phyloP scores from a whole-genome alignment of 2,797 vertebrate species.

The Dendrocincla fuliginosa region DNA sequence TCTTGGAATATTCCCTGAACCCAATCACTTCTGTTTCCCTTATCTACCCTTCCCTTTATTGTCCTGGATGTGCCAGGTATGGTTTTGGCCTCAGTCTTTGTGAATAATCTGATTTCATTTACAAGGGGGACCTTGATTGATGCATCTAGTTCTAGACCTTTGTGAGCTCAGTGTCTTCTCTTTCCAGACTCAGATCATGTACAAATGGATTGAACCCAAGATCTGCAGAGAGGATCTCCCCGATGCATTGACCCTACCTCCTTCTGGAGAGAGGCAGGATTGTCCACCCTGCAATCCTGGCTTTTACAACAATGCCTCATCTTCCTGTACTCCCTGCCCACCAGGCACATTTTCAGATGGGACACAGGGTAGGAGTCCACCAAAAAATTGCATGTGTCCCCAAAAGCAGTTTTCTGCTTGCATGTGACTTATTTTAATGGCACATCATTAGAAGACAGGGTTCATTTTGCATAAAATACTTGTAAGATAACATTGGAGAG shows the following conservation, averaged over 20 bases:
- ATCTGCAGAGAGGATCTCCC: conserved; percentile 89
- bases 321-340: conserved; percentile 89
- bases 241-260: conserved; percentile 83
- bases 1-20: background rate
- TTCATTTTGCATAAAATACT: background rate
- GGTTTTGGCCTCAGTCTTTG: background rate
- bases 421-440: background rate
- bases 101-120: background rate
- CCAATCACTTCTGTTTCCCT: background rate
- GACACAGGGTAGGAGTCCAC: conserved; percentile 72
- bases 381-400: background rate
- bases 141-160: background rate
- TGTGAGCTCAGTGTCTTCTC: background rate
- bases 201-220: conserved; percentile 95
- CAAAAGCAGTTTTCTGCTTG: background rate
- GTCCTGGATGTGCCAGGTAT: background rate
- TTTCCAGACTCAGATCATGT: conserved; percentile 89
- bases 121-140: background rate
- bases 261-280: conserved; percentile 87
- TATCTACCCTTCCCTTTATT: background rate
- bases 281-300: conserved; percentile 98
- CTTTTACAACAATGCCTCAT: conserved; percentile 92
- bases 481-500: background rate
- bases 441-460: background rate
- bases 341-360: conserved; percentile 89